Evolutionary conservation across 2,888 invertebrate genomes (phyloP), one percentile per base, ranked within the genome.

Genomic region (Ormyrus thymus): DNA sequence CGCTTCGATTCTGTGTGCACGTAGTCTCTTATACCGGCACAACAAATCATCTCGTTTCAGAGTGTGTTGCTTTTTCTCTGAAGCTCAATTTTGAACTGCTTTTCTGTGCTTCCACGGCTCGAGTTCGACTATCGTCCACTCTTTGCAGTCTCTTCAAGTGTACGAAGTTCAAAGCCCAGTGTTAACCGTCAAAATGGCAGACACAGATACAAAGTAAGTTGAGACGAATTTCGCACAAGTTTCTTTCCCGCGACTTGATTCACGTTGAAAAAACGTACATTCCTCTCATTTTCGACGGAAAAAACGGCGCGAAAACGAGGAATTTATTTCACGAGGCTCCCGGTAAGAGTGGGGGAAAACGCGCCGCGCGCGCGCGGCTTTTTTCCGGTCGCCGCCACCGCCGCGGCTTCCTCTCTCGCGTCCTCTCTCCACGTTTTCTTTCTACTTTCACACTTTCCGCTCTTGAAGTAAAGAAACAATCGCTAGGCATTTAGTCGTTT

Each of bases 151-250:
- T 29, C 29, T 29, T 29, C 29, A 29, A 29, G 29, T 29, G 29
- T 3, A 29, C 29, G 29, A 29, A 13, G 65, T 46, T 13, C 15
- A 29, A 15, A 50, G 48, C 48, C 48, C 48, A 10, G n/a, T 50
- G 29, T 29, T 29, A 29, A 59, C n/a, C 65, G 81, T 83, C 84
- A 76, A 58, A 79, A 85, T 85, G 85, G 85, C 85, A 82, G 85
- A 85, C 81, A 84, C 86, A n/a, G 85, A 86, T 66, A 80, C 83
- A 61, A 85, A 85, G 85, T 85, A 68, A 86, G 85, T 86, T 29
- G 1, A 2, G 29, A 29, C 29, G 29, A 29, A 29, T 29, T 56
- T 15, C 50, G 46, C 45, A 10, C 13, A 59, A 29, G 3, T 29
- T 29, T 29, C 29, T 29, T 29, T 29, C 29, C 3, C 29, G 1